A percentile compares a stretch with the other conserved stretches of the same genome.
These are phyloP conservation scores for Drosophila percnosoma DNA, from an alignment of 2,888 invertebrate genomes.

Conservation along the genomic window DNA sequence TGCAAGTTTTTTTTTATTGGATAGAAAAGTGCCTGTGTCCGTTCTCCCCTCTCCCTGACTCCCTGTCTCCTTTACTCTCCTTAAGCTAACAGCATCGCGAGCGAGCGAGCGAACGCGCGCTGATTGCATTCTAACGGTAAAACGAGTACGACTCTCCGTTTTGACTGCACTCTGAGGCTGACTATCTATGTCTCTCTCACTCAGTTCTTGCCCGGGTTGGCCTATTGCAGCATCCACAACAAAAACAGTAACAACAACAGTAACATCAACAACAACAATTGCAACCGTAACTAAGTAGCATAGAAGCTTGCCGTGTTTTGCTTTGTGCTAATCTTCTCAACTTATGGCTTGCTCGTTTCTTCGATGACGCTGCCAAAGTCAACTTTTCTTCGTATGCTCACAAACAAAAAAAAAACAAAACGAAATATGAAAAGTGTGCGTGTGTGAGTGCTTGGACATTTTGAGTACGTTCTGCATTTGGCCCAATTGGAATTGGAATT, in stretches of 20 bases:
- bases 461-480: constrained; percentile 71
- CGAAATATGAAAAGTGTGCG: constrained; percentile 43
- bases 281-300: constrained; percentile 64
- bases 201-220: constrained; percentile 44
- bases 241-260: constrained; percentile 44
- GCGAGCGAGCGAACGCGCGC: constrained; percentile 79
- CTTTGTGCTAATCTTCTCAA: constrained; percentile 76
- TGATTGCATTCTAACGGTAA: constrained; percentile 85
- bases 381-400: constrained; percentile 34
- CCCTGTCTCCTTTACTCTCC: neutral
- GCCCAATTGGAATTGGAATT: constrained; percentile 82
- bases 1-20: constrained; percentile 70
- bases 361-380: constrained; percentile 74
- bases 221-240: constrained; percentile 77
- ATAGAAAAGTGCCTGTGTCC: constrained; percentile 66
- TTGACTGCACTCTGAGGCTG: constrained; percentile 39
- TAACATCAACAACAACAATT: constrained; percentile 46
- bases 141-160: constrained; percentile 80
- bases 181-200: constrained; percentile 10
- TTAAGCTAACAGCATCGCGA: constrained; percentile 69
- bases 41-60: constrained; percentile 2
- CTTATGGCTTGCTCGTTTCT: constrained; percentile 61
- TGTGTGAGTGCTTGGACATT: constrained; percentile 49
- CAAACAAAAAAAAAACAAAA: constrained; percentile 8
- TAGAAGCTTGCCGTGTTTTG: constrained; percentile 56